These are phyloP conservation scores for Anableps anableps DNA, from an alignment of 2,797 vertebrate species.

Conservation along the genomic window DNA sequence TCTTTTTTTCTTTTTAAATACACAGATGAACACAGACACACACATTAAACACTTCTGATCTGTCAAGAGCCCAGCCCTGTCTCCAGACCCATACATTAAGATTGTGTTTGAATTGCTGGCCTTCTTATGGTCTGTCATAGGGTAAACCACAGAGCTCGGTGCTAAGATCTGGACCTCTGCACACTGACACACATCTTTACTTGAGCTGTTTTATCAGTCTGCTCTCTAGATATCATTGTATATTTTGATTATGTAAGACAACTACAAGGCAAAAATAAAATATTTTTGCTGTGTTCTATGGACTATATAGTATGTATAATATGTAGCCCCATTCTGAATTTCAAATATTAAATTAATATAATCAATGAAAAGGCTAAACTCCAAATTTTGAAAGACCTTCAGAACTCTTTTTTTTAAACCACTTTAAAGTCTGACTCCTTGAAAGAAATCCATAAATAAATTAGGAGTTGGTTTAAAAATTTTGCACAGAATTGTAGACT, in stretches of 20 bases:
- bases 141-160: conserved; percentile 36
- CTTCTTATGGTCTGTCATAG: conserved; percentile 39
- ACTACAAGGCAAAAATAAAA: conserved; percentile 6
- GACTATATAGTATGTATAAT: conserved; percentile 7
- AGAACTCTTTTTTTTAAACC: neutral
- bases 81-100: conserved; percentile 57
- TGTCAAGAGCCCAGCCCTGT: conserved; percentile 50
- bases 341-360: neutral
- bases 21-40: conserved; percentile 17
- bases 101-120: conserved; percentile 42
- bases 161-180: conserved; percentile 31
- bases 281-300: conserved; percentile 19
- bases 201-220: conserved; percentile 34
- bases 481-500: neutral
- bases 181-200: conserved; percentile 45
- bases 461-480: neutral
- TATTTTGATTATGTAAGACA: conserved; percentile 28
- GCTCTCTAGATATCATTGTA: conserved; percentile 24
- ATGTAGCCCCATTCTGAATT: conserved; percentile 10
- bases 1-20: conserved; percentile 12
- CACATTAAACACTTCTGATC: conserved; percentile 51
- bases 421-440: neutral
- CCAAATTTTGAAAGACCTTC: neutral
- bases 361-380: too few relatives aligned
- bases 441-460: neutral